Conservation (phyloP, 2,888 invertebrate species). For the Agrochola litura region DNA sequence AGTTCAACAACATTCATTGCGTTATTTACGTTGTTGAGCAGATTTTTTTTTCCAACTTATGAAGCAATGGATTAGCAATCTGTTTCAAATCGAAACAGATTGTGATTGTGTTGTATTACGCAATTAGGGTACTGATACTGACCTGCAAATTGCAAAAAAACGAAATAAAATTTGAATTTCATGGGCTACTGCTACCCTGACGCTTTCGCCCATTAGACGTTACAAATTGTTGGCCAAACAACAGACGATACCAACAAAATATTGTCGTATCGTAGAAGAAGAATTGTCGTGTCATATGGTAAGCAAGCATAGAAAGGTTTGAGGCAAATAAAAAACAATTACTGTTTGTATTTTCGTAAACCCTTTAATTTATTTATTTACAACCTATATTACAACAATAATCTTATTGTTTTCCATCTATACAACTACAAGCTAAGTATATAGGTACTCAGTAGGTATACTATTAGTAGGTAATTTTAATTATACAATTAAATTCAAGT, state of each 20-base stretch:
- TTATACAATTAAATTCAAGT: neutral
- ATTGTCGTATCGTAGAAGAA: neutral
- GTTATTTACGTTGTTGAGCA: too few species aligned
- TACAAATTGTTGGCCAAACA: neutral
- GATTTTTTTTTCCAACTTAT: too few species aligned
- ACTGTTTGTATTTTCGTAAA: neutral
- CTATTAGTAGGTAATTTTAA: neutral
- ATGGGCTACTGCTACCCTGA: too few species aligned
- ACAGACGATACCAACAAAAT: neutral
- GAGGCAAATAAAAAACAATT: neutral
- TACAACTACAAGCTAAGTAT: neutral
- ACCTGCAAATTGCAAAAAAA: too few species aligned
- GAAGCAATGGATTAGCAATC: too few species aligned
- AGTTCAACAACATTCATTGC: too few species aligned
- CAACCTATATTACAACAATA: neutral
- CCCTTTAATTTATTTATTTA: slow-evolving; percentile 15
- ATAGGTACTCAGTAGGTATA: neutral
- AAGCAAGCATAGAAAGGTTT: too few species aligned
- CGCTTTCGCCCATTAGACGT: neutral
- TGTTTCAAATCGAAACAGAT: too few species aligned
- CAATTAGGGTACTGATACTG: too few species aligned
- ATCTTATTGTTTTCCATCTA: too few species aligned
- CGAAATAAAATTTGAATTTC: too few species aligned
- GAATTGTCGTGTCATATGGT: neutral
- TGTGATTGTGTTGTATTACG: too few species aligned